Evolutionary conservation across 2,797 vertebrate genomes (phyloP).

Genomic region (Thunnus albacares): DNA sequence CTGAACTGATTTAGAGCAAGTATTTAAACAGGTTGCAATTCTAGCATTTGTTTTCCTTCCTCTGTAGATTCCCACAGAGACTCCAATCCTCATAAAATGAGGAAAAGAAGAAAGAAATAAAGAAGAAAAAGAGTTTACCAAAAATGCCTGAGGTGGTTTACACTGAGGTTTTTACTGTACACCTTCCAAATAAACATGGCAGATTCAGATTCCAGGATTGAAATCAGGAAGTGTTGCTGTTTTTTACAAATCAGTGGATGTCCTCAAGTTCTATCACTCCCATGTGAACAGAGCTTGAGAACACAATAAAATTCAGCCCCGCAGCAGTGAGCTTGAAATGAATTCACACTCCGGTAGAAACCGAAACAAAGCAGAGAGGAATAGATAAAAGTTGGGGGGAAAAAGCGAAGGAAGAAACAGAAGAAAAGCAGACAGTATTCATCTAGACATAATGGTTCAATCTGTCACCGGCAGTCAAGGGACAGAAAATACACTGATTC

Average conservation of each 20-base stretch:
- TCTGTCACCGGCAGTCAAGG: conserved; percentile 44
- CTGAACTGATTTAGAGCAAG: neutral
- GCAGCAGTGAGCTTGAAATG: conserved; percentile 19
- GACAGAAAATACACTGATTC: conserved; percentile 60
- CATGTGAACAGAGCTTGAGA: conserved; percentile 1
- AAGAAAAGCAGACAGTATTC: conserved; percentile 30
- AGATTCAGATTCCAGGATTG: neutral
- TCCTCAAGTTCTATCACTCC: neutral
- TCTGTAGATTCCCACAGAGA: neutral
- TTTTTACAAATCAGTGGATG: conserved; percentile 6
- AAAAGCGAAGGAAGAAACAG: neutral
- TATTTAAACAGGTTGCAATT: neutral
- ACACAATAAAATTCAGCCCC: conserved; percentile 1
- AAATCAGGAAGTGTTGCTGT: neutral
- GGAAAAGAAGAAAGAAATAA: neutral
- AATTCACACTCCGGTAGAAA: conserved; percentile 25
- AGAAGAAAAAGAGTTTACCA: neutral
- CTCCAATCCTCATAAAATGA: neutral
- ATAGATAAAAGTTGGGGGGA: neutral
- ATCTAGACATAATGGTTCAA: conserved; percentile 57
- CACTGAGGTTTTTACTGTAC: neutral
- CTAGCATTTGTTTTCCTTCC: neutral
- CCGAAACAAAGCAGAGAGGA: conserved; percentile 29
- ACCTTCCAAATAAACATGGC: neutral
- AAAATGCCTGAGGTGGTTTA: neutral